Conservation (phyloP, 2,113 vertebrate species). For the Embiotoca jacksoni region DNA sequence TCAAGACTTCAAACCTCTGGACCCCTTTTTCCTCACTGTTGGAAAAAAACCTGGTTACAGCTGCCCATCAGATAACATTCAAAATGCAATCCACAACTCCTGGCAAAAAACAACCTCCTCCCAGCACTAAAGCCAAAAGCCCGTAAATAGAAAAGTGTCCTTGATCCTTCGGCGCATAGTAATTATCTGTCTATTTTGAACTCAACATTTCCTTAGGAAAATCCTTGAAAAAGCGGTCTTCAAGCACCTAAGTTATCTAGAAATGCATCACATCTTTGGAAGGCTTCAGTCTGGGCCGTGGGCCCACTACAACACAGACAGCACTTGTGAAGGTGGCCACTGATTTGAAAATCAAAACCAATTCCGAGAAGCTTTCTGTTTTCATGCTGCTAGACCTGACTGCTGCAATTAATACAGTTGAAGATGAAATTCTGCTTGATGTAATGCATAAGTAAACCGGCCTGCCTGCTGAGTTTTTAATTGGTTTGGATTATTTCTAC, state of each 20-base stretch:
- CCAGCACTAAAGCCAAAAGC: constrained; percentile 14
- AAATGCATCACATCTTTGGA: constrained; percentile 32
- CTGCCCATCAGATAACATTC: constrained; percentile 2
- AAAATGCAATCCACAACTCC: background rate
- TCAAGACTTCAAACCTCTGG: background rate
- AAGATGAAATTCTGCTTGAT: constrained; percentile 34
- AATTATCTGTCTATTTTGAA: constrained; percentile 38
- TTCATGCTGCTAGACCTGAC: constrained; percentile 21
- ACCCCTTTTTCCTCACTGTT: background rate
- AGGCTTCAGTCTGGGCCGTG: constrained; percentile 11
- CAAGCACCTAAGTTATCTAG: constrained; percentile 36
- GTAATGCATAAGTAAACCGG: background rate
- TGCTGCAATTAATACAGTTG: constrained; percentile 35
- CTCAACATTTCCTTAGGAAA: constrained; percentile 29
- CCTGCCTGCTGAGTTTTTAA: constrained; percentile 13
- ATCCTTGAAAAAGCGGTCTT: constrained; percentile 22
- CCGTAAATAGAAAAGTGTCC: constrained; percentile 26
- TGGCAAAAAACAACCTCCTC: constrained; percentile 15
- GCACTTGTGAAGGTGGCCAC: constrained; percentile 37
- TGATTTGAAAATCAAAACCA: constrained; percentile 33
- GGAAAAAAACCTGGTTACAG: background rate
- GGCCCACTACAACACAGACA: constrained; percentile 32
- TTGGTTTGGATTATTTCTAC: constrained; percentile 25
- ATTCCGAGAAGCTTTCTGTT: constrained; percentile 34
- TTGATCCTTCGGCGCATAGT: background rate